Conservation (phyloP, 2,888 invertebrate genomes). For the Erebia aethiops region DNA sequence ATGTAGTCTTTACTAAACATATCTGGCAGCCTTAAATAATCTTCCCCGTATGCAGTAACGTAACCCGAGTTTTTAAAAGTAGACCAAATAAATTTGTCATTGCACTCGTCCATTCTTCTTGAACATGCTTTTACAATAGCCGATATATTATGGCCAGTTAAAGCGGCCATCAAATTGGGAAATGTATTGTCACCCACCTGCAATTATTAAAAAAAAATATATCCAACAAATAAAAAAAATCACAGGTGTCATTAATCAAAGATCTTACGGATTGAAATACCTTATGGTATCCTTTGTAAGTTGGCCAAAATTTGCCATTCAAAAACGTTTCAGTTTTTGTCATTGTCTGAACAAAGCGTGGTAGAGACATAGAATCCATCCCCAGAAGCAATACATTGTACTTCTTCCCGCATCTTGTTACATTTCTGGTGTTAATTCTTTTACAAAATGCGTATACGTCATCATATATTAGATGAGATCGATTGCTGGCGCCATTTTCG, state of each 20-base stretch:
- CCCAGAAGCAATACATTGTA: constrained; percentile 89
- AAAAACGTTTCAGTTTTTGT: constrained; percentile 87
- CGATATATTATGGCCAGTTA: constrained; percentile 86
- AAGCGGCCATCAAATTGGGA: constrained; percentile 93
- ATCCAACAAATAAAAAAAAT: background rate
- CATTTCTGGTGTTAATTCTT: constrained; percentile 62
- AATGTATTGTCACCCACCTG: constrained; percentile 94
- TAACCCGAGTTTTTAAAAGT: constrained; percentile 87
- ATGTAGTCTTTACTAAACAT: constrained; percentile 85
- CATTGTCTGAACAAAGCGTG: constrained; percentile 90
- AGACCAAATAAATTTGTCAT: constrained; percentile 90
- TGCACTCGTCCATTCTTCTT: constrained; percentile 83
- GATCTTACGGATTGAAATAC: constrained; percentile 50
- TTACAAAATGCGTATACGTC: constrained; percentile 75
- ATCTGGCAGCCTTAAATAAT: constrained; percentile 85
- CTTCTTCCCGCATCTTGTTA: constrained; percentile 45
- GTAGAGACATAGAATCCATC: constrained; percentile 92
- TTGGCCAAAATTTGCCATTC: constrained; percentile 86
- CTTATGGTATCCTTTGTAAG: constrained; percentile 89
- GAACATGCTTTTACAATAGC: constrained; percentile 76
- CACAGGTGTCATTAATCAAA: background rate
- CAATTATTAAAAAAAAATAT: constrained; percentile 37
- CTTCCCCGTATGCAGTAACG: constrained; percentile 91
- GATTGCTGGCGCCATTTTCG: constrained; percentile 53
- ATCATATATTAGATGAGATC: constrained; percentile 58